Conservation (phyloP, 2,888 invertebrate genomes). For the Microplitis deprimator region DNA sequence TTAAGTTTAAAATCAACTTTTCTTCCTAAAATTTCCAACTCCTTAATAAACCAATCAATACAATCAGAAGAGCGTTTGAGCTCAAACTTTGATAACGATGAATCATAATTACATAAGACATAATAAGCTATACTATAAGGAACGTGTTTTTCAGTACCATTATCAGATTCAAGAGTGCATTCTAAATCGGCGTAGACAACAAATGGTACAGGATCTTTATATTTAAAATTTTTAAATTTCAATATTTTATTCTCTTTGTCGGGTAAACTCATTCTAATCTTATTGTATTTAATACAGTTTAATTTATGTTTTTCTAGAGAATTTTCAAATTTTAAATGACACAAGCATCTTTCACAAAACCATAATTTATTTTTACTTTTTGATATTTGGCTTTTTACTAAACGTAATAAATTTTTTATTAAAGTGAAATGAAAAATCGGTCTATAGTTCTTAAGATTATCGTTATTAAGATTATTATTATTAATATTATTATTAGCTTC, state of each 20-base stretch:
- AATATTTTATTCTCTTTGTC: slow-evolving; percentile 35
- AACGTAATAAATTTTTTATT: too few relatives aligned
- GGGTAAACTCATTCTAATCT: slow-evolving; percentile 16
- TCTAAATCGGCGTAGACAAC: slow-evolving; percentile 45
- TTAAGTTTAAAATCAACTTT: slow-evolving; percentile 1
- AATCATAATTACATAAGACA: slow-evolving; percentile 32
- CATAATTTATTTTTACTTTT: too few relatives aligned
- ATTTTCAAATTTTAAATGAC: too few relatives aligned
- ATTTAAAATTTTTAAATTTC: slow-evolving; percentile 41
- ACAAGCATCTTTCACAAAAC: too few relatives aligned
- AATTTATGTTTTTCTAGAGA: too few relatives aligned
- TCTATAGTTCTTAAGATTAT: too few relatives aligned
- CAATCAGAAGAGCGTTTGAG: neutral
- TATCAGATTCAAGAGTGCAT: slow-evolving; percentile 41
- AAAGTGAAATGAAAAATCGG: too few relatives aligned
- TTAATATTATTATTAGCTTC: too few relatives aligned
- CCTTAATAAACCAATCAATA: too few relatives aligned
- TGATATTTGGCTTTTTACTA: too few relatives aligned
- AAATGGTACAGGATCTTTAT: slow-evolving; percentile 42
- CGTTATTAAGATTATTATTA: too few relatives aligned
- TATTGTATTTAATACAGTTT: neutral
- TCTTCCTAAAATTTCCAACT: too few relatives aligned
- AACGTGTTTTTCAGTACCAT: slow-evolving; percentile 35
- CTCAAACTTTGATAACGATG: slow-evolving; percentile 38
- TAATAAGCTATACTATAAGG: slow-evolving; percentile 36